Conservation (phyloP, 2,888 invertebrate genomes). For the Laothoe populi region DNA sequence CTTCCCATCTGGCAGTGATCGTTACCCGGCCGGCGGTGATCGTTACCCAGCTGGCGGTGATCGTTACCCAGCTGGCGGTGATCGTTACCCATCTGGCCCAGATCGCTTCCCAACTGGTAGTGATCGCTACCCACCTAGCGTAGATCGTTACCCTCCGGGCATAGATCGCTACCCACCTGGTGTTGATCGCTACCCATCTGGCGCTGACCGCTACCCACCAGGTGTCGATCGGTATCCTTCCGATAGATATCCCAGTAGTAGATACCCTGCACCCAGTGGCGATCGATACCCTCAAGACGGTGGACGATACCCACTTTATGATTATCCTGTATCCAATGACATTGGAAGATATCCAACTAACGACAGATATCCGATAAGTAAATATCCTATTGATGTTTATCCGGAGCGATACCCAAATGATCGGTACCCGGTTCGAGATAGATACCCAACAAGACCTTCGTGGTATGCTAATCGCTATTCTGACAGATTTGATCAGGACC, state of each 20-base stretch:
- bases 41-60: constrained; percentile 79
- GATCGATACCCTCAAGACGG: constrained; percentile 72
- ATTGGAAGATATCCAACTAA: constrained; percentile 62
- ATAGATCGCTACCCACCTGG: constrained; percentile 58
- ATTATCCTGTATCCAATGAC: constrained; percentile 49
- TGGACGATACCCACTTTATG: constrained; percentile 55
- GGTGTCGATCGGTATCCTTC: constrained; percentile 60
- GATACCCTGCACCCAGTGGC: constrained; percentile 52
- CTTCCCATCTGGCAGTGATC: constrained; percentile 56
- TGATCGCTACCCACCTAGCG: constrained; percentile 62
- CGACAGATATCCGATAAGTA: constrained; percentile 73
- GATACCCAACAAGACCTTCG: constrained; percentile 65
- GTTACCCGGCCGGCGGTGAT: constrained; percentile 58
- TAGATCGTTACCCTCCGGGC: constrained; percentile 71
- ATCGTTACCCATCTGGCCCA: constrained; percentile 74
- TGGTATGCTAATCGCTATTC: constrained; percentile 69
- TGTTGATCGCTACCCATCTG: constrained; percentile 43
- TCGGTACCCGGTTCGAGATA: constrained; percentile 64
- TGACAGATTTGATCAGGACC: constrained; percentile 80
- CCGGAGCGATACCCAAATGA: constrained; percentile 65
- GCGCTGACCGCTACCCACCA: constrained; percentile 63
- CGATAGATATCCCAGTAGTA: constrained; percentile 61
- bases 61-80: constrained; percentile 74
- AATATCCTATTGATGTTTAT: constrained; percentile 68
- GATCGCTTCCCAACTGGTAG: constrained; percentile 82